Base-by-base conservation (phyloP, 2,888 invertebrate genomes). In the Leucoptera coffeella region DNA sequence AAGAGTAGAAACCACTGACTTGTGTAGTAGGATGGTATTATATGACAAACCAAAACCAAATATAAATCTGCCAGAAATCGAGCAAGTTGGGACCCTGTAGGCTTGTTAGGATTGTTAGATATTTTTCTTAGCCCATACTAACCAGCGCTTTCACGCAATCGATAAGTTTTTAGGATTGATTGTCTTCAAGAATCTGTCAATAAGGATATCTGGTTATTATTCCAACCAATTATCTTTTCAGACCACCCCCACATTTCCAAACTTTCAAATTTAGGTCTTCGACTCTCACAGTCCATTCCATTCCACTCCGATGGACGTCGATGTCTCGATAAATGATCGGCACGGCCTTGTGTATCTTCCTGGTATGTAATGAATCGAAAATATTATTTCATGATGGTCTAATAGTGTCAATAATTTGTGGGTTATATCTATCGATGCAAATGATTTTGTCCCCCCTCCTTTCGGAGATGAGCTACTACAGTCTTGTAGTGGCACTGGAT, bases 401-500 rank as follows among this genome's bases (percentile, higher is more conserved):
- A 35, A 22, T 7, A 32, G 8, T 4, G 29, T 10, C 14, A 31
- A 31, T 3, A 34, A 15, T 28, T 32, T 15, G 13, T 29, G 22
- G 10, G 35, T 33, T 7, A 35, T 4, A 2, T 30, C 12, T 15
- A 33, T 25, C 2, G 35, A 26, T 6, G 7, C 9, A 9, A 4
- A 11, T 11, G 37, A 36, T n/a, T 11, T 27, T 5, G 38, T 40
- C 33, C 30, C 11, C 39, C 40, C 30, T 41, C 38, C 23, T 39
- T 38, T 21, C 27, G 23, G 7, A 34, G 14, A 14, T 34, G 30
- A 3, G 33, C 12, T 4, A 35, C 28, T 9, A 30, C 30, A 9
- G 34, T 30, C 23, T 20, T 30, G 30, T 29, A 33, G 36, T 33
- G 35, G 28, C 31, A 33, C 23, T 38, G 38, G 4, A 30, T 19